Conservation (phyloP, 2,888 invertebrate genomes). For the Argyresthia albistria region DNA sequence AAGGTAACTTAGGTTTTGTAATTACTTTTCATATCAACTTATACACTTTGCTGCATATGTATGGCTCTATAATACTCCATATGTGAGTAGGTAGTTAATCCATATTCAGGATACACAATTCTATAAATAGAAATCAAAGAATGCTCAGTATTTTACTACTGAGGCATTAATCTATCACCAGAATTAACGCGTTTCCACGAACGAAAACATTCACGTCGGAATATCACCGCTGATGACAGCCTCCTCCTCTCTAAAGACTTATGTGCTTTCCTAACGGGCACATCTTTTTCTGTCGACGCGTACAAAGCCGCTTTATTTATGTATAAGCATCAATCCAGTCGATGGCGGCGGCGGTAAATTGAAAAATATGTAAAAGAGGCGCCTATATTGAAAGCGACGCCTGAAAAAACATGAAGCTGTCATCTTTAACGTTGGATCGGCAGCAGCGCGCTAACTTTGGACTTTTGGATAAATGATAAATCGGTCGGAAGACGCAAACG, state of each 20-base stretch:
- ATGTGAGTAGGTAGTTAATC: background rate
- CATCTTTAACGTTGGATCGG: slow-evolving; percentile 59
- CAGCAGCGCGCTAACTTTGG: slow-evolving; percentile 26
- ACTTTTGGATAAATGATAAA: too few relatives aligned
- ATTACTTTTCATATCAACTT: too few relatives aligned
- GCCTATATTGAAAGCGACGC: slow-evolving; percentile 48
- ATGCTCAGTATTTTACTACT: too few relatives aligned
- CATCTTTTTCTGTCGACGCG: slow-evolving; percentile 19
- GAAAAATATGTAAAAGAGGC: slow-evolving; percentile 59
- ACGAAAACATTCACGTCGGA: slow-evolving; percentile 16
- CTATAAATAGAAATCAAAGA: too few relatives aligned
- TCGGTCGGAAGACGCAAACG: slow-evolving; percentile 47
- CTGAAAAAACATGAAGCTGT: slow-evolving; percentile 53
- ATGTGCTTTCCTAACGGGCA: slow-evolving; percentile 22
- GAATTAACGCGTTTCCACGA: slow-evolving; percentile 19
- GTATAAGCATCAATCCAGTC: slow-evolving; percentile 25
- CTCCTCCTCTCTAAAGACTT: slow-evolving; percentile 11
- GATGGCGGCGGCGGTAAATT: slow-evolving; percentile 44
- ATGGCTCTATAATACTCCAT: background rate
- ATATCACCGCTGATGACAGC: slow-evolving; percentile 12
- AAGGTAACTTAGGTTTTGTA: too few relatives aligned
- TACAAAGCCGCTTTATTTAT: slow-evolving; percentile 28
- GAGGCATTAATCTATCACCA: background rate
- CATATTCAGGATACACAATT: background rate
- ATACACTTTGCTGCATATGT: too few relatives aligned